Evolutionary conservation across 1,140 invertebrate genomes (phyloP).

Genomic region (Drosophila truncata): DNA sequence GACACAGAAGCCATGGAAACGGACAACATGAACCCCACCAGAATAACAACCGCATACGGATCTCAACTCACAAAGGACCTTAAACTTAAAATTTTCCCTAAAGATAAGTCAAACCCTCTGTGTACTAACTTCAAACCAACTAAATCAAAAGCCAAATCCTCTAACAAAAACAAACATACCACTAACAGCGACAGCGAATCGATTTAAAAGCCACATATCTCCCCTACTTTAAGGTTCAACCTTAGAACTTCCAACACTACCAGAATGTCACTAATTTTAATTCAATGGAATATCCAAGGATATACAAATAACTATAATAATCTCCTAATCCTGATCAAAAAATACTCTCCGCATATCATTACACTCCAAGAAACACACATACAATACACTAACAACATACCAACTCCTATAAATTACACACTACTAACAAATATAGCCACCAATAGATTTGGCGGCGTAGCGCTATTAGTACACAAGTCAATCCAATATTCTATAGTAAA

Average conservation of each 20-base stretch:
- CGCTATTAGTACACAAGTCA: too few species aligned
- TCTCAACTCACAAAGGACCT: conserved; percentile 14
- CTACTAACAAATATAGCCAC: too few species aligned
- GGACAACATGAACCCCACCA: conserved; percentile 13
- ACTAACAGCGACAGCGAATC: conserved; percentile 32
- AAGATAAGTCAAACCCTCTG: conserved; percentile 23
- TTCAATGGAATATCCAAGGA: conserved; percentile 47
- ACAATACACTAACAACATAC: too few species aligned
- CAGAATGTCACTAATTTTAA: conserved; percentile 25
- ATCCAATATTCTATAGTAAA: too few species aligned
- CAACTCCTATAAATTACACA: too few species aligned
- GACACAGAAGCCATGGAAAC: conserved; percentile 2
- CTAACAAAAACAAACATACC: conserved; percentile 20
- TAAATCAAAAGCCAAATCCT: conserved; percentile 12
- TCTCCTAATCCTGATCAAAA: too few species aligned
- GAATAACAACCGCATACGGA: conserved; percentile 3
- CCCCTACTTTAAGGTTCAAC: too few species aligned
- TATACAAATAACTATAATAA: conserved; percentile 34
- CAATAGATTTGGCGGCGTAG: too few species aligned
- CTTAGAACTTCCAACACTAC: too few species aligned
- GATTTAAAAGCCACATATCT: conserved; percentile 8
- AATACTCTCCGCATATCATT: too few species aligned
- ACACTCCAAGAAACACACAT: too few species aligned
- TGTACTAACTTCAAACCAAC: conserved; percentile 20
- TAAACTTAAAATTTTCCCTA: conserved; percentile 13